Base-by-base conservation (phyloP, 2,797 vertebrate species). In the Bovichtus diacanthus region DNA sequence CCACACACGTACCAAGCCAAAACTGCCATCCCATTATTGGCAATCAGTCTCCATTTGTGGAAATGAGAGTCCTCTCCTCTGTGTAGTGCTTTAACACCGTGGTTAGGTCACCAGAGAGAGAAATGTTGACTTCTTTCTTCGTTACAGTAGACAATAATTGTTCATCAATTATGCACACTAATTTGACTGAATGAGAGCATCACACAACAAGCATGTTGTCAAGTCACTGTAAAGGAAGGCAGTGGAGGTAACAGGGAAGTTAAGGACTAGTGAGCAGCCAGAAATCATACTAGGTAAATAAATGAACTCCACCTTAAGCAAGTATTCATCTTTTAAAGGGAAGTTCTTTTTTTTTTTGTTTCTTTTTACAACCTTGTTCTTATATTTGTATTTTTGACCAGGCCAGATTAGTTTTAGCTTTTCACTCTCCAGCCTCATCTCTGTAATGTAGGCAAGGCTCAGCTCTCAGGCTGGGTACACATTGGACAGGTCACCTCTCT, bases 21-120 rank as follows among this genome's bases (percentile, higher is more conserved):
- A 85, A 78, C 55, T 53, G 55, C 67, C 75, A 74, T 87, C 63
- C 27, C 46, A 64, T 88, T 79, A 83, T 80, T 83, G 81, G 36
- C 51, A 27, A 23, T 78, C 51, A 41, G n/a, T 71, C 44, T 77
- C 56, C 50, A 78, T 71, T 70, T 69, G 63, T 75, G 70, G 61
- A 51, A 76, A 82, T 67, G 53, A 77, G 78, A 47, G 38, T 67
- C 51, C 19, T 16, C 15, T 49, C 58, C 29, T 49, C 38, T 53
- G 15, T 12, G 38, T 43, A 53, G 1, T 0, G 36, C 38, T 58
- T 44, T 55, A 31, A 75, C 11, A 3, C 58, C 19, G 1, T 13
- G 19, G 25, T 9, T 71, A 43, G 85, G 64, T 67, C 41, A 61
- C 12, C 63, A 34, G n/a, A 43, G 2, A 61, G 8, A 56, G 60